Conservation (phyloP, 92 coral and sea anemone genomes). For the Epizoanthus stellaris region DNA sequence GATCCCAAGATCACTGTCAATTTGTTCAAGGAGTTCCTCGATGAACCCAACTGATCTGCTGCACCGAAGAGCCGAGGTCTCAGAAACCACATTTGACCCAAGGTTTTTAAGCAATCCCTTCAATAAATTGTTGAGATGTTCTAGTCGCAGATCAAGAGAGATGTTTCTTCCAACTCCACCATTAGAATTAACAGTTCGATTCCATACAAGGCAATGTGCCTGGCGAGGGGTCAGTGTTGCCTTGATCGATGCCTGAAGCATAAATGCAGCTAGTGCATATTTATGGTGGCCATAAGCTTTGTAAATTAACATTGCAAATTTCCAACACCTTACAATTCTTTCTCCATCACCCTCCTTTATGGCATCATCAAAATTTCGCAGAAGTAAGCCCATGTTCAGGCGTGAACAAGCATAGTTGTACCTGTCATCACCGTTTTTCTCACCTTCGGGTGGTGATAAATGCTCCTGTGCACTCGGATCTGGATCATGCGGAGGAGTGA, state of each 20-base stretch:
- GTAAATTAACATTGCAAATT: slow-evolving; percentile 42
- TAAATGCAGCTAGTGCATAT: slow-evolving; percentile 54
- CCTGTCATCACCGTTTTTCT: background rate
- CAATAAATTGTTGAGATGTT: slow-evolving; percentile 33
- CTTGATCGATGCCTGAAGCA: background rate
- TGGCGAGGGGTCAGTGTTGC: slow-evolving; percentile 17
- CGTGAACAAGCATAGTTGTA: slow-evolving; percentile 59
- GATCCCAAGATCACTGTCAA: no score
- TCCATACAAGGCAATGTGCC: slow-evolving; percentile 55
- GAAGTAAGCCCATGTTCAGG: slow-evolving; percentile 32
- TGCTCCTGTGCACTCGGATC: background rate
- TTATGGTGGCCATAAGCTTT: slow-evolving; percentile 39
- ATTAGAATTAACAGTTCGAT: slow-evolving; percentile 53
- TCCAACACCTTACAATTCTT: slow-evolving; percentile 57
- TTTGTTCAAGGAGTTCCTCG: no score
- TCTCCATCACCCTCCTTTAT: slow-evolving; percentile 65
- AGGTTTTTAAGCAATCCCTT: slow-evolving; percentile 34
- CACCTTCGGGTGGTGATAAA: no score
- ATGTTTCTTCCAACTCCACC: slow-evolving; percentile 64
- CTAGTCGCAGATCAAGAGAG: slow-evolving; percentile 56
- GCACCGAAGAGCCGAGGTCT: no score
- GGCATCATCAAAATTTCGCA: slow-evolving; percentile 49
- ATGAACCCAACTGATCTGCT: no score
- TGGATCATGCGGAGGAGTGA: background rate
- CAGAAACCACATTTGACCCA: background rate